A percentile compares a stretch with the other conserved stretches of the same genome.
Evolutionary conservation across 2,113 vertebrate genomes (phyloP).

Genomic region (Otocyon megalotis): DNA sequence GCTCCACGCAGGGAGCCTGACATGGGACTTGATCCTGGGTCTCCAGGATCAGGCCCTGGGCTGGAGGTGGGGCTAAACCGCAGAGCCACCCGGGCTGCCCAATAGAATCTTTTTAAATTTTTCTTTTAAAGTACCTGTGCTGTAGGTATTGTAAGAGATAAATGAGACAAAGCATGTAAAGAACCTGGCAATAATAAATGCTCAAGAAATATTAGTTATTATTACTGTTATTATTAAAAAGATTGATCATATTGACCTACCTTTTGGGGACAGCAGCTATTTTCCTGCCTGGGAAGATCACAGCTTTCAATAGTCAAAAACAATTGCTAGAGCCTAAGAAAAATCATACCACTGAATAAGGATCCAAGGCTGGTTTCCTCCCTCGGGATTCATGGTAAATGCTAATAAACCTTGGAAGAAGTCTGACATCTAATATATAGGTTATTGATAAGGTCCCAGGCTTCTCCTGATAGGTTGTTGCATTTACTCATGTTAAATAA

Average conservation of each 20-base stretch:
- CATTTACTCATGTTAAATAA: not conserved
- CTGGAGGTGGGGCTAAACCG: too few relatives aligned
- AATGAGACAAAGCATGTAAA: conserved; percentile 19
- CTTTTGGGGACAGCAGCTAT: not conserved
- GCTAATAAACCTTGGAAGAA: not conserved
- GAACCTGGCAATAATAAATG: not conserved
- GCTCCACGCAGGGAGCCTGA: too few relatives aligned
- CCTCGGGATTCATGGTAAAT: not conserved
- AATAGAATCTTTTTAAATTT: too few relatives aligned
- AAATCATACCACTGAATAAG: not conserved
- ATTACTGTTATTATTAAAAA: not conserved
- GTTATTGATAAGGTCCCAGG: not conserved
- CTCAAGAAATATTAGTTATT: conserved; percentile 6
- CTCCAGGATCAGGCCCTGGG: too few relatives aligned
- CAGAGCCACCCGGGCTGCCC: too few relatives aligned
- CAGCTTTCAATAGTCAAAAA: conserved; percentile 26
- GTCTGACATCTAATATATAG: not conserved
- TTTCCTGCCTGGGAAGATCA: conserved; percentile 24
- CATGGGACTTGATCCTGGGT: too few relatives aligned
- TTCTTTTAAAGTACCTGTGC: too few relatives aligned
- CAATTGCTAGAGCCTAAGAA: not conserved
- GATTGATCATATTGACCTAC: not conserved
- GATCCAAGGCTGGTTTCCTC: not conserved
- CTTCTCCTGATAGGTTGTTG: not conserved
- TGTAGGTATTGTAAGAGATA: not conserved